Base-by-base conservation (phyloP, 1,140 invertebrate genomes). In the Bombus vancouverensis region DNA sequence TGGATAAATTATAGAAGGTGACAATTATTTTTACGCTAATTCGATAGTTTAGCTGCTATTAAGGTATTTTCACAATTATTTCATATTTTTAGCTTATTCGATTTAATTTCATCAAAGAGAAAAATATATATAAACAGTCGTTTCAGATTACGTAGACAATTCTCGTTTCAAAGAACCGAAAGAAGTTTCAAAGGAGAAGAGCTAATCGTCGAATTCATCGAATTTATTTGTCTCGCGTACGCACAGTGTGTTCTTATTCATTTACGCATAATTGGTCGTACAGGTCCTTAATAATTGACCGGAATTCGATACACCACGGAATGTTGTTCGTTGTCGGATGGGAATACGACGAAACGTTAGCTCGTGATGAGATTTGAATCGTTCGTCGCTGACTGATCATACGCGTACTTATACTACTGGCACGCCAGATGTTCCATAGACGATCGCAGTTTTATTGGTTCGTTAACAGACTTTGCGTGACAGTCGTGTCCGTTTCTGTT, bases 321-420 rank as follows among this genome's bases (percentile, higher is more conserved):
- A 34, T 28, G 4, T 22, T 42, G 59, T 34, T 53, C 42, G 57
- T 81, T 65, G 37, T 39, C 39, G 44, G 18, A 12, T n/a, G 18
- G 25, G 22, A 42, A 22, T 18, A 42, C 25, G 62, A 5, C 5
- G 59, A 42, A 59, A 72, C 59, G 73, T 74, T 68, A 68, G 57
- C 74, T 42, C 9, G 44, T 3, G 22, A 66, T 18, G 59, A 53
- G 44, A 57, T 62, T 34, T 2, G n/a, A 25, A 57, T 66, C 28
- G 77, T 6, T n/a, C 18, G 22, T 18, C 25, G 22, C 32, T 12
- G 83, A 34, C 83, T 44, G 83, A 81, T 62, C 83, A 44, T 39
- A 39, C 59, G 57, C 39, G 9, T 47, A n/a, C 34, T 34, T 32
- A 18, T 74, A 85, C 83, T 74, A 85, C 83, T 85, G 12, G 37